Percentiles rank a stretch among this genome's conserved stretches.
phyloP scores from a whole-genome alignment of 1,140 invertebrate species.

The Teleogryllus occipitalis region DNA sequence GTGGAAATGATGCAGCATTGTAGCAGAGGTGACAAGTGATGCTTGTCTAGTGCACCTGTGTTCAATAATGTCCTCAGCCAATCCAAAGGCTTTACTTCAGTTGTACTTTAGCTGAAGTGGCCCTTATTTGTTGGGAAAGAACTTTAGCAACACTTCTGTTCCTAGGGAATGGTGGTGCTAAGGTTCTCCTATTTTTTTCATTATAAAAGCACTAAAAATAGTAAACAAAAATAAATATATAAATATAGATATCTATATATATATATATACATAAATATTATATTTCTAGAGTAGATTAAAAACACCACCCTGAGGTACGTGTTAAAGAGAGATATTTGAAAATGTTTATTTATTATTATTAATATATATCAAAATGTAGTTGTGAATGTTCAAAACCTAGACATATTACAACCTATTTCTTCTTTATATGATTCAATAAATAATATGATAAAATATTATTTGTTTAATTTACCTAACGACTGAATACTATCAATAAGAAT shows the following conservation, averaged over 20 bases:
- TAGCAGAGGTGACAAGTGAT: not conserved
- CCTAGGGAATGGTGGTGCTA: not conserved
- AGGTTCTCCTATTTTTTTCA: not conserved
- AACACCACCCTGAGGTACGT: not conserved
- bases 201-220: not conserved
- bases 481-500: no score
- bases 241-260: constrained; percentile 1
- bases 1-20: not conserved
- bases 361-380: not conserved
- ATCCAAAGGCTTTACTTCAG: not conserved
- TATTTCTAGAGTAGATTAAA: not conserved
- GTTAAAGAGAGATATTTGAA: not conserved
- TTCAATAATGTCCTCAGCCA: not conserved
- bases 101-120: not conserved
- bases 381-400: not conserved
- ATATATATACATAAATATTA: not conserved
- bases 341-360: not conserved
- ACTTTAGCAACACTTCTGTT: not conserved
- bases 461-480: no score
- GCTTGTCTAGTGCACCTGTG: not conserved
- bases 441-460: not conserved
- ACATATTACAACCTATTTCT: not conserved
- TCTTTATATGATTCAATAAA: constrained; percentile 6
- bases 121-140: not conserved
- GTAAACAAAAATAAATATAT: not conserved